phyloP scores from a whole-genome alignment of 2,113 vertebrate species.

The Nanorana parkeri region DNA sequence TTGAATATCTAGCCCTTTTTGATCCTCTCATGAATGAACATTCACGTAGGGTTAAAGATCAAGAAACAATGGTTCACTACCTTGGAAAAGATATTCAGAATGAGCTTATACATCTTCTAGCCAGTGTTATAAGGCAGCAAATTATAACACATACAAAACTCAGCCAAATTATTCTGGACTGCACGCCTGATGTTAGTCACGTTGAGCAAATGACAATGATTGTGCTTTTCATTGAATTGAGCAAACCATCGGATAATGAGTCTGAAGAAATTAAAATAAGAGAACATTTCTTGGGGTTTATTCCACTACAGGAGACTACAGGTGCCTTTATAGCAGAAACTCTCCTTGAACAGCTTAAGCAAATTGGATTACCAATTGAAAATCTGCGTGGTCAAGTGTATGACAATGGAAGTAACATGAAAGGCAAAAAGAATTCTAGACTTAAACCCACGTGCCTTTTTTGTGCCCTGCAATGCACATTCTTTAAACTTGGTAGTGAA shows the following conservation, averaged over 20 bases:
- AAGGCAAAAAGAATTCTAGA: not conserved
- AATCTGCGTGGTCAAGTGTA: not conserved
- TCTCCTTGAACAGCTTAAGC: not conserved
- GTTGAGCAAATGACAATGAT: no score
- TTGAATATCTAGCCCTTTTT: not conserved
- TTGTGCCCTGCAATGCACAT: not conserved
- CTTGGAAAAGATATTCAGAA: slow-evolving; percentile 1
- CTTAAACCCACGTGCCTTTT: not conserved
- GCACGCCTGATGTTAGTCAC: no score
- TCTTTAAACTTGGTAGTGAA: not conserved
- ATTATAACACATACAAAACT: no score
- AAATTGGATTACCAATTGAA: not conserved
- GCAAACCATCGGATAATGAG: not conserved
- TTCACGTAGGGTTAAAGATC: no score
- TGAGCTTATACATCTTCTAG: not conserved
- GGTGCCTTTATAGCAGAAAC: not conserved
- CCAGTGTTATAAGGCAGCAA: not conserved
- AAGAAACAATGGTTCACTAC: no score
- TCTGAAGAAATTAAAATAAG: not conserved
- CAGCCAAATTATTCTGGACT: no score
- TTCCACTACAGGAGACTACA: not conserved
- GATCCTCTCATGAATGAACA: not conserved
- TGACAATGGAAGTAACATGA: not conserved
- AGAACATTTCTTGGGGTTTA: not conserved
- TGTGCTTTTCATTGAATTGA: not conserved